A percentile compares a stretch with the other conserved stretches of the same genome.
phyloP scores from a whole-genome alignment of 2,797 vertebrate genomes.

The Eulemur albifrons region DNA sequence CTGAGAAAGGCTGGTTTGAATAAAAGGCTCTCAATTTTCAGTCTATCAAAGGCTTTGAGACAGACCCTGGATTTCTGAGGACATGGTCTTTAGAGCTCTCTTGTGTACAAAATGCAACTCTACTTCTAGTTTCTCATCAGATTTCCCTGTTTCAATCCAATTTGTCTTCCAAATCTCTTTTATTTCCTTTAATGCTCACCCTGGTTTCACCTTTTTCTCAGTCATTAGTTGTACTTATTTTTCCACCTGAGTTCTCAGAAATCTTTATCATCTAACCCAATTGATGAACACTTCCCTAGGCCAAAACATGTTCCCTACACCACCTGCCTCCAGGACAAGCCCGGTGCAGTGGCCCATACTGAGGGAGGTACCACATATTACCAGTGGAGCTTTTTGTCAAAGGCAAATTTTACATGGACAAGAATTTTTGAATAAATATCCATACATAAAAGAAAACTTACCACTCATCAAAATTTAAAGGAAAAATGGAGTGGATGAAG shows the following conservation, averaged over 20 bases:
- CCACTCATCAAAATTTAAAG: not conserved
- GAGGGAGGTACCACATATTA: not conserved
- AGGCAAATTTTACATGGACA: not conserved
- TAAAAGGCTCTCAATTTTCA: not conserved
- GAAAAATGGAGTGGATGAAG: not conserved
- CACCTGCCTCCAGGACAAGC: not conserved
- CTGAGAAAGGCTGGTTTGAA: not conserved
- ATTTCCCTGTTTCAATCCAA: not conserved
- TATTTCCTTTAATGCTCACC: not conserved
- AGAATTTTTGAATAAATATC: not conserved
- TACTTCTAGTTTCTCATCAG: not conserved
- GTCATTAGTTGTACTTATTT: not conserved
- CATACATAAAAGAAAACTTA: not conserved
- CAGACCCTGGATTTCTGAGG: not conserved
- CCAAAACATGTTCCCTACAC: not conserved
- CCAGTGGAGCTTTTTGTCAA: not conserved
- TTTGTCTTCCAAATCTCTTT: not conserved
- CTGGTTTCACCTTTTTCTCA: not conserved
- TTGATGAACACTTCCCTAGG: not conserved
- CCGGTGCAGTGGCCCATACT: fast-evolving
- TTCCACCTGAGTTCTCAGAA: not conserved
- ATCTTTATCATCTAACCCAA: not conserved
- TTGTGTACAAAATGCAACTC: not conserved
- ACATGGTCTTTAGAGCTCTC: not conserved
- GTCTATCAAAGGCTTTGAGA: not conserved